These are phyloP conservation scores for Agrenia bidenticulata DNA, from an alignment of 2,888 invertebrate species.

Conservation along the genomic window DNA sequence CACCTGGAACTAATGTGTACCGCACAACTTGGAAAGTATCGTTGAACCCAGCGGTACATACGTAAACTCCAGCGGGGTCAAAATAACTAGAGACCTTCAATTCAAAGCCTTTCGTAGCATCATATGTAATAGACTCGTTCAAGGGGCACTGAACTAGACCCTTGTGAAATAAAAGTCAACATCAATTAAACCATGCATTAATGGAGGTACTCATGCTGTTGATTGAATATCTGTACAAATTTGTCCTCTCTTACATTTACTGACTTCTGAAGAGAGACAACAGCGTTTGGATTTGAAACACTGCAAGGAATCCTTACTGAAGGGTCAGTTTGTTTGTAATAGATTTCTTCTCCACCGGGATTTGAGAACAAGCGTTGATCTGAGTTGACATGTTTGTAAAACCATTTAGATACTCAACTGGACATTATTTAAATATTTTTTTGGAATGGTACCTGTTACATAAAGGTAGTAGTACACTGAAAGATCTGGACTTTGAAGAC, in stretches of 20 bases:
- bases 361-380: slow-evolving; percentile 40
- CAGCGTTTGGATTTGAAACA: slow-evolving; percentile 41
- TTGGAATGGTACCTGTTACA: slow-evolving; percentile 21
- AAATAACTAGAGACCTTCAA: slow-evolving; percentile 34
- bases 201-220: background rate
- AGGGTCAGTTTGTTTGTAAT: slow-evolving; percentile 33
- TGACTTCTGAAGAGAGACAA: slow-evolving; percentile 46
- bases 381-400: background rate
- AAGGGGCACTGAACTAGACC: slow-evolving; percentile 47
- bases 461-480: slow-evolving; percentile 31
- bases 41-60: slow-evolving; percentile 46
- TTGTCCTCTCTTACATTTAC: slow-evolving; percentile 33
- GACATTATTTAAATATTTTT: no score
- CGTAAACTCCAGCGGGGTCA: slow-evolving; percentile 39
- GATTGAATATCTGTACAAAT: background rate
- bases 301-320: slow-evolving; percentile 44
- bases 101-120: slow-evolving; percentile 44
- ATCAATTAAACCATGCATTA: background rate
- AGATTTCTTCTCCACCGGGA: slow-evolving; percentile 38
- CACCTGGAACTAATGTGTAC: slow-evolving; percentile 21
- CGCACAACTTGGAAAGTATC: slow-evolving; percentile 39
- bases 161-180: no score
- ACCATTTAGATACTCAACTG: background rate
- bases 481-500: slow-evolving; percentile 42
- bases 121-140: slow-evolving; percentile 48